Evolutionary conservation across 2,797 vertebrate genomes (phyloP), one percentile per base, ranked within the genome.

Genomic region (Aldrovandia affinis): DNA sequence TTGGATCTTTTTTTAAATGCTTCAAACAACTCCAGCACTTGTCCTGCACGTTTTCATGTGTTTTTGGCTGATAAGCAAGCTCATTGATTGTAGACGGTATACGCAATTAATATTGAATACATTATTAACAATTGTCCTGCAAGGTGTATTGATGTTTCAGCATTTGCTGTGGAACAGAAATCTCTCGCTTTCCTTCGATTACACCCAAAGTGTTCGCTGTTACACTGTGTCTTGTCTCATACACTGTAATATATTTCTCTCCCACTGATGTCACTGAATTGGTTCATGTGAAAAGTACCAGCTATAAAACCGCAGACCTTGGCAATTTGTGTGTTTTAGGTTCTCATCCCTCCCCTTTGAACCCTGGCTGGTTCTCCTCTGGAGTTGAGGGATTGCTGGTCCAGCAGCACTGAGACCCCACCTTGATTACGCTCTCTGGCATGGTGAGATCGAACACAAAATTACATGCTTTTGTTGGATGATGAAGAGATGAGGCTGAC

Each of bases 181-280:
- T 42, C 14, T 14, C 18, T 77, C 6, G 18, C 63, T 68, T 68
- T 30, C 28, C 63, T 68, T 28, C 59, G n/a, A 28, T n/a, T 7
- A n/a, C 30, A 65, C 30, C n/a, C 63, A 65, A 65, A 65, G 30
- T 30, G 4, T 10, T 70, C 39, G 33, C 68, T 70, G 68, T 70
- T 36, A 70, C 68, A 36, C 39, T 15, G 33, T 70, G 36, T 9
- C 1, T 36, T 70, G 12, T 70, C 18, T 70, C 18, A 33, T 39
- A 70, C 68, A 39, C 73, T 68, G 25, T 85, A 86, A 87, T 87
- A 88, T 86, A 86, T 85, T 86, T 87, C 85, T 87, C 88, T 88
- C 87, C 83, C 82, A 2, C 80, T 77, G 79, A 47, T 42, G 85
- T 78, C 54, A 36, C 28, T 68, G 63, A 68, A 78, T 50, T 78